These are phyloP conservation scores for Etheostoma cragini DNA, from an alignment of 2,113 vertebrate genomes.

Conservation along the genomic window DNA sequence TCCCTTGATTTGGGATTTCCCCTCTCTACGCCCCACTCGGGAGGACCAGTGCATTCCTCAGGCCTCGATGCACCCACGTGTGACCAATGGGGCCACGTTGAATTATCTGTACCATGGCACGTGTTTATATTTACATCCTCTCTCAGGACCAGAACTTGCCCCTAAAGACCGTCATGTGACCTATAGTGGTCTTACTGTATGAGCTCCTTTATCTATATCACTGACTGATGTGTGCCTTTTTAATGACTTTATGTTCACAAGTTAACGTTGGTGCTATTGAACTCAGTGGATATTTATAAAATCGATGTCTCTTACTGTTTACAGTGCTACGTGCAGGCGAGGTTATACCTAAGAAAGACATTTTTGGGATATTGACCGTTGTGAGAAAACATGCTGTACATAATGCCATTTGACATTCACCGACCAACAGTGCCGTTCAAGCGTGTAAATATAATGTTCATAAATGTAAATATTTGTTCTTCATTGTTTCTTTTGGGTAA, in stretches of 20 bases:
- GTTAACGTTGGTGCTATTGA: slow-evolving; percentile 49
- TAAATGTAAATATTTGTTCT: slow-evolving; percentile 79
- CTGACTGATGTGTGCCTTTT: slow-evolving; percentile 51
- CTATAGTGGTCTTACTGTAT: not conserved
- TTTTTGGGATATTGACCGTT: not conserved
- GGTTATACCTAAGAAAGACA: not conserved
- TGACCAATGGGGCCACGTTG: slow-evolving; percentile 8
- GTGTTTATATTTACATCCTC: slow-evolving; percentile 48
- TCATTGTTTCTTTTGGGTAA: slow-evolving; percentile 20
- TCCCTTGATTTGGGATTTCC: slow-evolving; percentile 31
- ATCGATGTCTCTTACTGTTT: slow-evolving; percentile 49
- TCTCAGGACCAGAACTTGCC: slow-evolving; percentile 23
- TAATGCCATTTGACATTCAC: slow-evolving; percentile 4
- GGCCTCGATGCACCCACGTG: slow-evolving; percentile 51
- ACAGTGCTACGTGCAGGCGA: slow-evolving; percentile 37
- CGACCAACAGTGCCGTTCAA: slow-evolving; percentile 27
- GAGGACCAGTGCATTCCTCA: slow-evolving; percentile 50
- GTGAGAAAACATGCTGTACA: slow-evolving; percentile 19
- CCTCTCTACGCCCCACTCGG: not conserved
- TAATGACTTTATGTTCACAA: slow-evolving; percentile 19
- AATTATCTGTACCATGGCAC: slow-evolving; percentile 1
- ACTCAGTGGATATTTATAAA: slow-evolving; percentile 33
- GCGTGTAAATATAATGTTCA: slow-evolving; percentile 79
- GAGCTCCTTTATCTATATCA: not conserved
- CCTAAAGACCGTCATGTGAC: slow-evolving; percentile 23